Percentiles rank a stretch among this genome's conserved stretches.
These are phyloP conservation scores for Phainopepla nitens DNA, from an alignment of 2,113 vertebrate genomes.

Conservation along the genomic window DNA sequence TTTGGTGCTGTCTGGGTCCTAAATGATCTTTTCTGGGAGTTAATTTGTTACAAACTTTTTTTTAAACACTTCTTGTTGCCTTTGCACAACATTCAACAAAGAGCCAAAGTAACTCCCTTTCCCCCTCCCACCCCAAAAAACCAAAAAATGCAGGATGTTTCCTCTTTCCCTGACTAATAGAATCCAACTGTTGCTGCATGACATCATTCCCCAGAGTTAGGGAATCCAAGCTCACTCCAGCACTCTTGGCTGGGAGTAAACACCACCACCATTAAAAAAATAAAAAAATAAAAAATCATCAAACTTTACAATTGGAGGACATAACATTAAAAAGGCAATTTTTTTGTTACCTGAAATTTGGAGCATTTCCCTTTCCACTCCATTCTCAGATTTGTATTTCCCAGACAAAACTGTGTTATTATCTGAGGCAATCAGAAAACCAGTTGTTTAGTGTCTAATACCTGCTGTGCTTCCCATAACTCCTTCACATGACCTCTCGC, in stretches of 20 bases:
- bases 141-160: constrained; percentile 58
- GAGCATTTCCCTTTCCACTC: constrained; percentile 69
- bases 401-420: constrained; percentile 63
- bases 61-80: neutral
- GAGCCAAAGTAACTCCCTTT: neutral
- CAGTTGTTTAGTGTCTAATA: constrained; percentile 52
- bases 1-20: neutral
- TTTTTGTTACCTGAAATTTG: constrained; percentile 74
- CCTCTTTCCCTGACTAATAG: constrained; percentile 69
- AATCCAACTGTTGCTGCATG: constrained; percentile 73
- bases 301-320: neutral
- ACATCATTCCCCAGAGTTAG: constrained; percentile 71
- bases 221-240: constrained; percentile 45
- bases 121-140: neutral
- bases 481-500: constrained; percentile 73
- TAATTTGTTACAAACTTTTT: neutral
- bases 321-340: neutral
- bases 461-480: constrained; percentile 75
- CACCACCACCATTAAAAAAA: neutral
- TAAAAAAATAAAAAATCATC: neutral
- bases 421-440: constrained; percentile 53
- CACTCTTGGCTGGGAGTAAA: constrained; percentile 15
- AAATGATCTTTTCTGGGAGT: neutral
- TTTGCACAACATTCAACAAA: constrained; percentile 41
- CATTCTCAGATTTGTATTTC: constrained; percentile 73